Conservation (phyloP, 2,113 vertebrate genomes). For the Melanerpes formicivorus region DNA sequence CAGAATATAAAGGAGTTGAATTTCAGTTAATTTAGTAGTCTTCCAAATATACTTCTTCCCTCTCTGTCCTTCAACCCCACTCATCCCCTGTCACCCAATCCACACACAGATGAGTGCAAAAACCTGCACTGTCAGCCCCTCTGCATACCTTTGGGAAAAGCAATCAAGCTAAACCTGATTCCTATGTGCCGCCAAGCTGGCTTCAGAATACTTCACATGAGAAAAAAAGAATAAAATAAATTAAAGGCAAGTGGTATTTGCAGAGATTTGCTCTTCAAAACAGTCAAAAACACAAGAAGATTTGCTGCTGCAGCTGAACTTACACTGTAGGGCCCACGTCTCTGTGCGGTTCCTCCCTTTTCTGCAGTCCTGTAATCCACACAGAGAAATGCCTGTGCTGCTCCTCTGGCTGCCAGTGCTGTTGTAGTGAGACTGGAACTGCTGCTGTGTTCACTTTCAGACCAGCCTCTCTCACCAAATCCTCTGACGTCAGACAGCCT, state of each 20-base stretch:
- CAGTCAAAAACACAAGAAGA: background rate
- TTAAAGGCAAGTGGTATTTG: background rate
- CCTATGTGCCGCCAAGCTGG: background rate
- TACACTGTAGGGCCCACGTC: conserved; percentile 24
- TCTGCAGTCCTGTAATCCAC: conserved; percentile 58
- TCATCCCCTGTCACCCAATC: background rate
- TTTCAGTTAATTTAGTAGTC: conserved; percentile 36
- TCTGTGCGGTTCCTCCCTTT: background rate
- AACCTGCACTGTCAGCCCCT: background rate
- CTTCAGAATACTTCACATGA: background rate
- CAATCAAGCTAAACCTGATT: conserved; percentile 17
- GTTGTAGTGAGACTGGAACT: conserved; percentile 11
- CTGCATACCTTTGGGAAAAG: conserved; percentile 33
- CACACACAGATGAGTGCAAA: background rate
- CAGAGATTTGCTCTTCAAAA: background rate
- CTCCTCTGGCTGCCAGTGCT: conserved; percentile 13
- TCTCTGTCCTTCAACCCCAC: background rate
- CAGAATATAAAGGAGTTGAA: conserved; percentile 4
- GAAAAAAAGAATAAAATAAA: background rate
- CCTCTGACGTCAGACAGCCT: conserved; percentile 77
- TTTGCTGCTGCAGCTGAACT: conserved; percentile 51
- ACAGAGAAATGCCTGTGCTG: conserved; percentile 21
- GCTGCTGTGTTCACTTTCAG: conserved; percentile 71
- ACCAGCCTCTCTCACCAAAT: conserved; percentile 59
- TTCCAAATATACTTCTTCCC: background rate